Evolutionary conservation across 2,888 invertebrate genomes (phyloP).

Genomic region (Sphaerophoria rueppellii): DNA sequence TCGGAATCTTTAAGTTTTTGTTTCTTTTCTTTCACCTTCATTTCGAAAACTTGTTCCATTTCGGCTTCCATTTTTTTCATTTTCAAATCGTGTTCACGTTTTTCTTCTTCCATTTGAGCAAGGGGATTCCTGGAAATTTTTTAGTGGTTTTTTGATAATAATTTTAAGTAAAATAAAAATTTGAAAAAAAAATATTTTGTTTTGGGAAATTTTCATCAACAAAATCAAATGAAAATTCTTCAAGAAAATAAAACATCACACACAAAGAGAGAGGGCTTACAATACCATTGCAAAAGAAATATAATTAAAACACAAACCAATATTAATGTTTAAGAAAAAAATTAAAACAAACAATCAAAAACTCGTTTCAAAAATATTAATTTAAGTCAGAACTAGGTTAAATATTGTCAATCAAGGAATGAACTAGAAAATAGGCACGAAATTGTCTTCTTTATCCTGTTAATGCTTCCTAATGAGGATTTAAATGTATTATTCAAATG

Average conservation of each 20-base stretch:
- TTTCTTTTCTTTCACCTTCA: conserved; percentile 98
- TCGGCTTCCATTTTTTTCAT: conserved; percentile 99
- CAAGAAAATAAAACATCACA: conserved; percentile 23
- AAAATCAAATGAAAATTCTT: conserved; percentile 13
- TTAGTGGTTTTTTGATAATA: background rate
- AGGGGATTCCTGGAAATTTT: conserved; percentile 92
- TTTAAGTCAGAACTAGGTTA: no score
- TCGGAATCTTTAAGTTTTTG: conserved; percentile 98
- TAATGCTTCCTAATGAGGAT: no score
- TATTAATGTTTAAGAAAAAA: conserved; percentile 11
- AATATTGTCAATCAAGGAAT: no score
- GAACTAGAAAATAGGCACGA: no score
- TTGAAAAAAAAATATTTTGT: background rate
- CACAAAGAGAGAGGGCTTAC: conserved; percentile 39
- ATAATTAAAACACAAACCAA: background rate
- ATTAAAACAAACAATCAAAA: background rate
- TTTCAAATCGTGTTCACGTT: conserved; percentile 96
- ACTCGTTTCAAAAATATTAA: no score
- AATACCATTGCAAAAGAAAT: conserved; percentile 21
- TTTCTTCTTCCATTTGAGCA: conserved; percentile 99
- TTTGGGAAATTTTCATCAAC: background rate
- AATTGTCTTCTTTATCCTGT: no score
- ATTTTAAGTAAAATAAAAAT: conserved; percentile 37
- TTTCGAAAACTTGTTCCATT: conserved; percentile 99
- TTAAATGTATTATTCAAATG: no score